phyloP scores from a whole-genome alignment of 2,797 vertebrate genomes.

The Gambelia wislizenii region DNA sequence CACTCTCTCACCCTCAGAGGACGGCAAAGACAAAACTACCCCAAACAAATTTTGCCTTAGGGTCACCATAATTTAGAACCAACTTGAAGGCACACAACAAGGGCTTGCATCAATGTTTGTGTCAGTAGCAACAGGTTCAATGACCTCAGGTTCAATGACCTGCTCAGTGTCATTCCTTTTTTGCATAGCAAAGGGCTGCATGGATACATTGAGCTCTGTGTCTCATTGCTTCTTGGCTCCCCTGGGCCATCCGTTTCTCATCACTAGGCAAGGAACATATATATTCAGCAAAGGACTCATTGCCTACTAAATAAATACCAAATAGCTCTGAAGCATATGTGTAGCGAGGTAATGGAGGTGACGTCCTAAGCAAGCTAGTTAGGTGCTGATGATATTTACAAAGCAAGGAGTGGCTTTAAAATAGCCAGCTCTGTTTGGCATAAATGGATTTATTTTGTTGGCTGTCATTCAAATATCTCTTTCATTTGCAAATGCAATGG shows the following conservation, averaged over 20 bases:
- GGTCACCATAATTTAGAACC: too few species aligned
- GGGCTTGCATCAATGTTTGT: neutral
- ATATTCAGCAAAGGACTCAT: neutral
- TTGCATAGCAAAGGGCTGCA: neutral
- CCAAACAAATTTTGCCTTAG: too few species aligned
- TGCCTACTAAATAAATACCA: conserved; percentile 27
- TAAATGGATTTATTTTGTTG: neutral
- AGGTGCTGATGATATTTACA: conserved; percentile 17
- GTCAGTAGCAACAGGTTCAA: neutral
- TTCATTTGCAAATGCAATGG: neutral
- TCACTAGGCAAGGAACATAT: neutral
- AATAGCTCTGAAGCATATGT: neutral
- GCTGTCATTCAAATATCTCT: neutral
- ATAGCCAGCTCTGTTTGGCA: neutral
- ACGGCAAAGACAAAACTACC: too few species aligned
- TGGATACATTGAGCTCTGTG: neutral
- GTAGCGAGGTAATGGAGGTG: neutral
- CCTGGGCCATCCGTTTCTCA: neutral
- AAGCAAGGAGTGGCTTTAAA: neutral
- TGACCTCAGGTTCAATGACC: neutral
- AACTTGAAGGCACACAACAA: neutral
- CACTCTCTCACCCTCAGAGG: too few species aligned
- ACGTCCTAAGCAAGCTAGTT: neutral
- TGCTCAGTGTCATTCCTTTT: neutral
- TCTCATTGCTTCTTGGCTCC: conserved; percentile 10